Base-by-base conservation (phyloP, 2,888 invertebrate genomes). In the Mellilla xanthometata region DNA sequence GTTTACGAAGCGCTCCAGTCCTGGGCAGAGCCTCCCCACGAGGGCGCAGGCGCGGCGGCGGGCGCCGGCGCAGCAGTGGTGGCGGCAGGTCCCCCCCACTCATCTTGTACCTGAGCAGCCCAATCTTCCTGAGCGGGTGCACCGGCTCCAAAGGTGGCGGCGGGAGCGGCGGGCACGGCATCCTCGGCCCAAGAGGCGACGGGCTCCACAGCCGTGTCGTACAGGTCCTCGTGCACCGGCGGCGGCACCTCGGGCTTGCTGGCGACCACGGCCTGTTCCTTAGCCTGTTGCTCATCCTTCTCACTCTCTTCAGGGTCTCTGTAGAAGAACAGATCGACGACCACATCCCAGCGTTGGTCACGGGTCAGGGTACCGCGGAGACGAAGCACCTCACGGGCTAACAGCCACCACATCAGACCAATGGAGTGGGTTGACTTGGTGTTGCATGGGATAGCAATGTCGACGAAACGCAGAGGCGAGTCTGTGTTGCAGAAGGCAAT, bases 271-370 rank as follows among this genome's bases (percentile, higher is more conserved):
- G 87, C 86, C 81, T 93, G 91, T 82, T 96, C 96, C 86, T 96
- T 96, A 35, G 95, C 95, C 30, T 95, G 95, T 69, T 96, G 96
- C 78, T 98, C 98, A 69, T 98, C 98, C 90, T 98, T 98, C 78
- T 98, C 98, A 60, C 96, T 96, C 91, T 99, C 99, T 90, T 99
- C 99, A 40, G 99, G 98, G 86, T 99, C 99, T 74, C 99, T 95
- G 92, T 98, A 99, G 95, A 99, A 99, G 95, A 98, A 99, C 73
- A 99, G 92, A 87, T 99, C 99, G 0, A 99, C 99, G 64, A 99
- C 99, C 32, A 99, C 96, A 52, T 97, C 97, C 98, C 99, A 99
- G 60, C 97, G 96, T 54, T 93, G 93, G 70, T 97, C 96, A 50
- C 99, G 95, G 8, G 96, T 93, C 65, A 99, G 96, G 40, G 94